Evolutionary conservation across 1,140 invertebrate genomes (phyloP), one percentile per base, ranked within the genome.

Genomic region (Aporrectodea caliginosa): DNA sequence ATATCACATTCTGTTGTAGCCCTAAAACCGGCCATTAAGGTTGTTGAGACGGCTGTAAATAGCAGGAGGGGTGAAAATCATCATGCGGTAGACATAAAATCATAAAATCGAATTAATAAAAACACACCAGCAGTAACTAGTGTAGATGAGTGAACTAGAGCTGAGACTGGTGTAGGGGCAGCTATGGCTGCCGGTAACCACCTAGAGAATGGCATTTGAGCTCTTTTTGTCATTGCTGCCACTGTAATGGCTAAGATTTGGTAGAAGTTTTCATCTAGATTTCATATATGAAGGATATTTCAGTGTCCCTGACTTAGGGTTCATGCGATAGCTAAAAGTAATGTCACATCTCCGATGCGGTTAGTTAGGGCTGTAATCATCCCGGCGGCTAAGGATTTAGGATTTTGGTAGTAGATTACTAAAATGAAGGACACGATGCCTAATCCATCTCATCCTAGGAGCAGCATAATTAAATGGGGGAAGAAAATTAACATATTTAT

Each of bases 71-170:
- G 16, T 29, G 33, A 6, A 29, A 81, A 35, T 1, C 29, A 30
- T 0, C 16, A 27, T 34, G 27, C 12, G 30, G 0, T 31, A 29
- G 1, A 69, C 35, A 81, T 32, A 29, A 27, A 74, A 35, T 31
- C 69, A 29, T 69, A 78, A 81, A 79, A 91, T 6, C 90, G 91
- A 90, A 93, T 91, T 87, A 93, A 84, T 87, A 93, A 89, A 91
- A 92, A 93, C 81, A 93, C 89, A 0, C 92, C 92, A 0, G 92
- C 92, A 35, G 92, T 93, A 0, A 93, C 92, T 84, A 93, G 90
- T 81, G 92, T 93, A 34, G 92, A 93, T 81, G 92, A 93, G 90
- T 93, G 91, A 86, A 93, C 91, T 88, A 93, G 91, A 73, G 92
- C 90, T 73, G 92, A 92, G 82, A 93, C 90, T 69, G 92, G 91